Evolutionary conservation across 2,797 vertebrate species (phyloP).

Genomic region (Cynopterus sphinx): DNA sequence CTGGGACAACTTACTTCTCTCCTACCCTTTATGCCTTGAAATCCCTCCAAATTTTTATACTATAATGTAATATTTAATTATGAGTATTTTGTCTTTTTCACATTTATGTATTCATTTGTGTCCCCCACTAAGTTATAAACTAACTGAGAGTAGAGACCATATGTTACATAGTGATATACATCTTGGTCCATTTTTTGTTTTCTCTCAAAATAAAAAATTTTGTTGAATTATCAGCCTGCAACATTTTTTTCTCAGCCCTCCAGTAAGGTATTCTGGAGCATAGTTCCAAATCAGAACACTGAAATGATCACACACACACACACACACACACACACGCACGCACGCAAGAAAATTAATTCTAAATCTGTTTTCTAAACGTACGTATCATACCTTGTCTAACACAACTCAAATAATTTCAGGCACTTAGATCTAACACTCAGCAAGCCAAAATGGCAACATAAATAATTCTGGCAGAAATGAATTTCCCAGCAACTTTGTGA

Average conservation of each 20-base stretch:
- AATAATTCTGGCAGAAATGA: neutral
- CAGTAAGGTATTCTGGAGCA: conserved; percentile 41
- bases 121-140: neutral
- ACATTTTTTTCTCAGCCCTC: conserved; percentile 36
- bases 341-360: conserved; percentile 31
- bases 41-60: conserved; percentile 39
- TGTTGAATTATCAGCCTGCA: neutral
- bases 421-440: conserved; percentile 7
- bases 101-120: neutral
- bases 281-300: conserved; percentile 23
- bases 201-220: conserved; percentile 45
- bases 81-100: neutral
- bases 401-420: neutral
- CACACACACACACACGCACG: too few relatives aligned
- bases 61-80: neutral
- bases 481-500: neutral
- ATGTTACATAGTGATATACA: neutral
- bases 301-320: neutral
- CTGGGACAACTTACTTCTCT: neutral
- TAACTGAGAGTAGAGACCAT: neutral
- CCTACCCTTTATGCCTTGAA: neutral
- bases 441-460: conserved; percentile 12
- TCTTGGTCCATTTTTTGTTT: neutral
- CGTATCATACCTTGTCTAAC: neutral
- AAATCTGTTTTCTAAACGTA: conserved; percentile 25